These are phyloP conservation scores for Monochamus saltuarius DNA, from an alignment of 1,140 invertebrate genomes.

Conservation along the genomic window DNA sequence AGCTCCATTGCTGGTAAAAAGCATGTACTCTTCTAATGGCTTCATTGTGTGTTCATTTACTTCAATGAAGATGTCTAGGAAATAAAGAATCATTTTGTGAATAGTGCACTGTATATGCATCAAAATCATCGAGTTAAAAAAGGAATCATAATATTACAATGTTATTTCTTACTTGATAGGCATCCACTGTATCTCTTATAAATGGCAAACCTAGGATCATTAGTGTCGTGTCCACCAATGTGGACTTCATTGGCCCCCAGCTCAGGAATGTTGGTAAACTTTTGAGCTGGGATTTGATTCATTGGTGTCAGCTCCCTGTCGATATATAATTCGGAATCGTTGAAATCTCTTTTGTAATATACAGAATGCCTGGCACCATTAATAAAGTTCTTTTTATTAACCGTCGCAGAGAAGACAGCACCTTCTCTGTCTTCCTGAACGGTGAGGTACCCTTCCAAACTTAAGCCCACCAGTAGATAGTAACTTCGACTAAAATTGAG, in stretches of 20 bases:
- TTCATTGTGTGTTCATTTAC: conserved; percentile 79
- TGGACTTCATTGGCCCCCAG: conserved; percentile 76
- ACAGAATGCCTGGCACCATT: conserved; percentile 83
- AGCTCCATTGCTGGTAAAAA: conserved; percentile 76
- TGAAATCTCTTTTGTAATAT: conserved; percentile 74
- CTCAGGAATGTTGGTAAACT: conserved; percentile 63
- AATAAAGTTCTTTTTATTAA: conserved; percentile 75
- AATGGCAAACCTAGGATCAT: conserved; percentile 72
- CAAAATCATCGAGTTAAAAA: neutral
- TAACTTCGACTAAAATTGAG: conserved; percentile 69
- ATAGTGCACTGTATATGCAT: no score
- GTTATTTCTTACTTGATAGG: conserved; percentile 74
- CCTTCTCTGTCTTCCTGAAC: conserved; percentile 83
- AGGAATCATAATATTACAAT: neutral
- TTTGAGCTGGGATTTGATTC: conserved; percentile 64
- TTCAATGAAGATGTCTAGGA: conserved; percentile 75
- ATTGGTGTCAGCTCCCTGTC: conserved; percentile 74
- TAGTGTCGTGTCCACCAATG: conserved; percentile 82
- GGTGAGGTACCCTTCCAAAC: conserved; percentile 76
- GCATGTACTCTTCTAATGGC: conserved; percentile 84
- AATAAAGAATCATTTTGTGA: conserved; percentile 12
- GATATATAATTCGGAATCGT: conserved; percentile 70
- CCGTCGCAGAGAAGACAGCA: conserved; percentile 65
- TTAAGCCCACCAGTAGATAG: conserved; percentile 78
- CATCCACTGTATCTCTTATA: conserved; percentile 87